These are phyloP conservation scores for Chaenogobius annularis DNA, from an alignment of 2,113 vertebrate genomes.

Conservation along the genomic window DNA sequence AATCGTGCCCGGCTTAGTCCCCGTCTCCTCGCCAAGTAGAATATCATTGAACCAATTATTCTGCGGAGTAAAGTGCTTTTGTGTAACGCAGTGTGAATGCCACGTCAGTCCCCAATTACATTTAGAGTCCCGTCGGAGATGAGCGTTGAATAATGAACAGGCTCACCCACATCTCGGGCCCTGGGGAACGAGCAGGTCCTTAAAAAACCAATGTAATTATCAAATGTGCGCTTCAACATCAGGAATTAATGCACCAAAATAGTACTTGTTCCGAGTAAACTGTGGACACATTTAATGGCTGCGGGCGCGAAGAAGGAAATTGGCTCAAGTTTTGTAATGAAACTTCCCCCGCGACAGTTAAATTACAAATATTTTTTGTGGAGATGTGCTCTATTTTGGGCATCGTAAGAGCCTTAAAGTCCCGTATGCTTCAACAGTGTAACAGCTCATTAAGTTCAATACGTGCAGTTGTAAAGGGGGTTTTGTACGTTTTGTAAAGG, in stretches of 20 bases:
- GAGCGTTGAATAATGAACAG: conserved; percentile 70
- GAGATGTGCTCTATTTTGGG: conserved; percentile 37
- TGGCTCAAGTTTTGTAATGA: conserved; percentile 11
- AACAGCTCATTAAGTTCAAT: not conserved
- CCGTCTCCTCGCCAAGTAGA: conserved; percentile 9
- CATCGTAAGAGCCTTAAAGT: not conserved
- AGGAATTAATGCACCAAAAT: conserved; percentile 55
- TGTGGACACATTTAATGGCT: conserved; percentile 27
- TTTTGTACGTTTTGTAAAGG: not conserved
- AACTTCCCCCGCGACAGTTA: not conserved
- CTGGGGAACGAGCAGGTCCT: conserved; percentile 63
- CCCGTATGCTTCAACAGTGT: no score
- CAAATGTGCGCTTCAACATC: conserved; percentile 49
- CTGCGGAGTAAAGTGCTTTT: conserved; percentile 52
- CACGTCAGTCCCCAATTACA: conserved; percentile 66
- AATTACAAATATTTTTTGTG: not conserved
- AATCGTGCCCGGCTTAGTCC: not conserved
- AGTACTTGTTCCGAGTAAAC: conserved; percentile 36
- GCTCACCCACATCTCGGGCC: conserved; percentile 65
- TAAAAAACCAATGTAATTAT: conserved; percentile 64
- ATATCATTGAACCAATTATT: conserved; percentile 54
- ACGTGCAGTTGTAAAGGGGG: not conserved
- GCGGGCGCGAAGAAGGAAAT: conserved; percentile 17
- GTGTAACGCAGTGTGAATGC: conserved; percentile 60
- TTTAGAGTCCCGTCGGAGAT: conserved; percentile 62